These are phyloP conservation scores for Drosophila kurseongensis DNA, from an alignment of 1,140 invertebrate genomes.

Conservation along the genomic window DNA sequence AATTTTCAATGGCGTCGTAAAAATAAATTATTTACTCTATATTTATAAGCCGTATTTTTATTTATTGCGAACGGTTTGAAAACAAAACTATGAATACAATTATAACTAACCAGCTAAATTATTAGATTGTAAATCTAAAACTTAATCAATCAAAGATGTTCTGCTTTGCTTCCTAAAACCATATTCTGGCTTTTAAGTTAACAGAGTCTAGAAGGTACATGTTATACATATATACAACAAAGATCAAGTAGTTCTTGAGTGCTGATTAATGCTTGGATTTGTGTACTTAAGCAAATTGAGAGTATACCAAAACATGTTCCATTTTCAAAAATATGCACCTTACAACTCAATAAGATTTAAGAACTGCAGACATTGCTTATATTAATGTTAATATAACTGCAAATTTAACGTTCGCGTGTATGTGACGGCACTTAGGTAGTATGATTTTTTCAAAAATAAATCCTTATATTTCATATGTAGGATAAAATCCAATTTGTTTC, in stretches of 20 bases:
- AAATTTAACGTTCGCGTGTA: slow-evolving; percentile 8
- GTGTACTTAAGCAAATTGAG: neutral
- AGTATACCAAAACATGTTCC: neutral
- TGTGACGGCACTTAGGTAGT: slow-evolving; percentile 10
- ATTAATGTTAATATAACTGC: neutral
- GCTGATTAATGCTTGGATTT: neutral
- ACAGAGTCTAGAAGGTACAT: neutral
- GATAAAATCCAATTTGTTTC: neutral
- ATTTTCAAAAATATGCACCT: slow-evolving; percentile 53
- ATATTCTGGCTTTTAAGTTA: neutral
- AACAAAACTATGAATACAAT: neutral
- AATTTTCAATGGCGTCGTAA: neutral
- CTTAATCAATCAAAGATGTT: neutral
- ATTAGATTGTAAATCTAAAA: slow-evolving; percentile 1
- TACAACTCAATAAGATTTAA: slow-evolving; percentile 20
- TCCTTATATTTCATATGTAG: slow-evolving; percentile 52
- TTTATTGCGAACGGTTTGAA: neutral
- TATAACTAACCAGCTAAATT: slow-evolving; percentile 4
- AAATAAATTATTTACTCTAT: neutral
- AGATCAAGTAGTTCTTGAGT: neutral
- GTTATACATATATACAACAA: neutral
- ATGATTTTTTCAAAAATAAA: slow-evolving; percentile 25
- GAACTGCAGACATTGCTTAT: neutral
- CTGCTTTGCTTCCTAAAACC: neutral
- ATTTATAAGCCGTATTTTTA: neutral